Evolutionary conservation across 2,888 invertebrate species (phyloP).

Genomic region (Mesorhabditis sp.): DNA sequence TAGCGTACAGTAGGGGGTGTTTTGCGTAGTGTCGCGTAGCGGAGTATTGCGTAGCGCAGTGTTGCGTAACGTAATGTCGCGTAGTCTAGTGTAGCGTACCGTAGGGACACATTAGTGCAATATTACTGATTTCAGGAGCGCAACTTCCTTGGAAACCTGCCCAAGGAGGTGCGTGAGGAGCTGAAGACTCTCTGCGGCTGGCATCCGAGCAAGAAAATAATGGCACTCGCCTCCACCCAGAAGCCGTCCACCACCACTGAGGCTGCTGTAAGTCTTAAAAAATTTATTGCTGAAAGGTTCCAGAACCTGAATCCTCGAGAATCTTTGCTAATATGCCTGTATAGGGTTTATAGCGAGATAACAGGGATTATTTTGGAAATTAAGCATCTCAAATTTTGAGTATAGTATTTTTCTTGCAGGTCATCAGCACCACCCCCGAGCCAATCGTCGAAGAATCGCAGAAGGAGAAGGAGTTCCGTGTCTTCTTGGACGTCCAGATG

Average conservation of each 20-base stretch:
- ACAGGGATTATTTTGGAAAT: too few species aligned
- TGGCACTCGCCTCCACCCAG: constrained; percentile 13
- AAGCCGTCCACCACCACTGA: constrained; percentile 13
- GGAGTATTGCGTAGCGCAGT: too few species aligned
- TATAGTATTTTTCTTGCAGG: background rate
- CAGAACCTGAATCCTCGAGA: background rate
- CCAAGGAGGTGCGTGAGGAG: constrained; percentile 47
- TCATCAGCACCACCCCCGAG: constrained; percentile 20
- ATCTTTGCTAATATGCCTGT: too few species aligned
- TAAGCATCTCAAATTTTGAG: background rate
- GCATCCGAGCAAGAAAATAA: constrained; percentile 14
- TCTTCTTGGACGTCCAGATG: constrained; percentile 36
- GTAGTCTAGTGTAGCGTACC: too few species aligned
- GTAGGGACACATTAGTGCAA: background rate
- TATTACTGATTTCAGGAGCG: constrained; percentile 31
- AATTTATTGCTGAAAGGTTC: background rate
- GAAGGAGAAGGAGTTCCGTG: constrained; percentile 36
- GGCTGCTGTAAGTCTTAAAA: background rate
- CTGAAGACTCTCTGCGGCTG: constrained; percentile 36
- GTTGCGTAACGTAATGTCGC: too few species aligned
- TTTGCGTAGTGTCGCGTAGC: too few species aligned
- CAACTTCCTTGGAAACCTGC: constrained; percentile 41
- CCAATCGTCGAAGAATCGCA: constrained; percentile 30
- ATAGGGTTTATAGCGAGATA: too few species aligned
- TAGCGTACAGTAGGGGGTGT: too few species aligned